These are phyloP conservation scores for Horisme vitalbata DNA, from an alignment of 2,888 invertebrate genomes.

Conservation along the genomic window DNA sequence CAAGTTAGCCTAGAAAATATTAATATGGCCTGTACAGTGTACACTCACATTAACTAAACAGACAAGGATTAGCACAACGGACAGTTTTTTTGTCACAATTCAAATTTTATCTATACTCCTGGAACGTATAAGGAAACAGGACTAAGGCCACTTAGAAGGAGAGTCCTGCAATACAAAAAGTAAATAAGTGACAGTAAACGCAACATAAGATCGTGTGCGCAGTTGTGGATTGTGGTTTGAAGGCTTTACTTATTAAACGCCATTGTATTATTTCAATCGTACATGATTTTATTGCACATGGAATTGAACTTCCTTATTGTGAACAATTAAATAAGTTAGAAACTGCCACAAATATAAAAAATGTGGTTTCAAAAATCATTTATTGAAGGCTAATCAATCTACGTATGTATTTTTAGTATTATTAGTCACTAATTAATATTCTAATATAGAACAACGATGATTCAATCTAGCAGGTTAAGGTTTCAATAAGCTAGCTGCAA, in stretches of 20 bases:
- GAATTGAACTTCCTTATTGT: too few species aligned
- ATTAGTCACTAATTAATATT: too few species aligned
- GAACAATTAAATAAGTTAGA: too few species aligned
- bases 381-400: not conserved
- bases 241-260: conserved; percentile 24
- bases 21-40: too few species aligned
- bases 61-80: too few species aligned
- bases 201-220: conserved; percentile 15
- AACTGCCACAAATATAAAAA: too few species aligned
- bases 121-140: conserved; percentile 6
- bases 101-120: conserved; percentile 2
- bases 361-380: too few species aligned
- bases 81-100: too few species aligned
- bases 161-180: conserved; percentile 13
- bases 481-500: not conserved
- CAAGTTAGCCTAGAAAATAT: too few species aligned
- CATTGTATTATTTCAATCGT: not conserved
- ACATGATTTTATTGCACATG: too few species aligned
- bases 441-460: too few species aligned
- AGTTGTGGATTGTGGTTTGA: not conserved
- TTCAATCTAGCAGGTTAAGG: not conserved
- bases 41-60: too few species aligned
- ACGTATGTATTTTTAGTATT: not conserved
- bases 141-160: conserved; percentile 19
- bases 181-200: conserved; percentile 10